phyloP scores from a whole-genome alignment of 2,113 vertebrate species.

The Corynorhinus townsendii region DNA sequence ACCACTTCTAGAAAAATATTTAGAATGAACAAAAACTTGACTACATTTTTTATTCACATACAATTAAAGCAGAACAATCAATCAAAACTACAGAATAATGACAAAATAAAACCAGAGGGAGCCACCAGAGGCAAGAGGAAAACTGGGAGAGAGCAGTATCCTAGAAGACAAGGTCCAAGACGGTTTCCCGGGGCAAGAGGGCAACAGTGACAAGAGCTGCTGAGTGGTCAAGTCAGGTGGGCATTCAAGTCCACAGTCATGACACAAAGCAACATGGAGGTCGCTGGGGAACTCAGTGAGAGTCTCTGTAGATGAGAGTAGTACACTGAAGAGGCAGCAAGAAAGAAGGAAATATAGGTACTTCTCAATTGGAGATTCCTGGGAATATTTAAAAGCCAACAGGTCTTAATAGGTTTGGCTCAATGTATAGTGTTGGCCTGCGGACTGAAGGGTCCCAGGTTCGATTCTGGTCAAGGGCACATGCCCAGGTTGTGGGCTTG shows the following conservation, averaged over 20 bases:
- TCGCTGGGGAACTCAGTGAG: neutral
- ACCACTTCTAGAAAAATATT: constrained; percentile 4
- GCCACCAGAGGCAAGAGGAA: neutral
- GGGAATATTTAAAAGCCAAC: neutral
- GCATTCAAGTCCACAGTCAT: neutral
- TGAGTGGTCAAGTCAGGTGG: too few relatives aligned
- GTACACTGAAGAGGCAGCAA: too few relatives aligned
- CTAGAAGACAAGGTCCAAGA: neutral
- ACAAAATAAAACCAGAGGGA: neutral
- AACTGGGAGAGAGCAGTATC: neutral
- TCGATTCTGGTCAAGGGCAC: too few relatives aligned
- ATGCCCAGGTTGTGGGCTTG: too few relatives aligned
- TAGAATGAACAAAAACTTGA: neutral
- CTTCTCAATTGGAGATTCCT: neutral
- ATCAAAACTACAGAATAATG: neutral
- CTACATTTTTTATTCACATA: constrained; percentile 24
- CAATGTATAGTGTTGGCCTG: too few relatives aligned
- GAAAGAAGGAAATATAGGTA: neutral
- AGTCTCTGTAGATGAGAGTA: neutral
- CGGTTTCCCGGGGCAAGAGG: neutral
- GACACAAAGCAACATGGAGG: neutral
- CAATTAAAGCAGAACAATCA: neutral
- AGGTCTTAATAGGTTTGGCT: neutral
- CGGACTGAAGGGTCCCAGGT: too few relatives aligned
- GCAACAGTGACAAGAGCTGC: neutral